Conservation (phyloP, 2,113 vertebrate species). For the Ploceus nigricollis region DNA sequence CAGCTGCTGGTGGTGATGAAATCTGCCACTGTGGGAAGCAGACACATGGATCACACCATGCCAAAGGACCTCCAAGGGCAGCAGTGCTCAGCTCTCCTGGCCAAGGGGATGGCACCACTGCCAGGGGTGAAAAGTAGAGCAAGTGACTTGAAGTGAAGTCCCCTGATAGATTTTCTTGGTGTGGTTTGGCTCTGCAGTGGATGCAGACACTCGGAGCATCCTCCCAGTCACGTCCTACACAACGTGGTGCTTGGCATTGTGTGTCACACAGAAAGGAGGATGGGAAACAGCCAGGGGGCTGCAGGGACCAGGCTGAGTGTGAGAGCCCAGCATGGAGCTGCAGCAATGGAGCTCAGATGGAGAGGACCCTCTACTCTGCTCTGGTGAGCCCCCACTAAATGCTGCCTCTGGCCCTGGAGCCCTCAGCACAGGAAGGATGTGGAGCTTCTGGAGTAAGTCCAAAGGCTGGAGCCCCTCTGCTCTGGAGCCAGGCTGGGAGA, state of each 20-base stretch:
- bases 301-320: background rate
- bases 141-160: background rate
- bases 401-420: background rate
- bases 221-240: background rate
- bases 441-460: background rate
- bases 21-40: background rate
- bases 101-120: background rate
- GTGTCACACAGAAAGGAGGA: background rate
- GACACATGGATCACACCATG: fast-evolving
- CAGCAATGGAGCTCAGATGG: background rate
- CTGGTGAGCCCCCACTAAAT: background rate
- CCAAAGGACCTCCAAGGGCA: background rate
- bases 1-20: background rate
- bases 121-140: background rate
- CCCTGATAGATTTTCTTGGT: background rate
- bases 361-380: background rate
- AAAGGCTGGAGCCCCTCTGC: background rate
- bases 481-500: background rate
- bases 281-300: background rate
- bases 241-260: fast-evolving
- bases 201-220: background rate
- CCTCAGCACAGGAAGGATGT: background rate
- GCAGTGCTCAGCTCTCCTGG: background rate
- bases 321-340: background rate
- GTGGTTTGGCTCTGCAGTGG: background rate